Evolutionary conservation across 2,797 vertebrate genomes (phyloP).

Genomic region (Enteromius mattozi): DNA sequence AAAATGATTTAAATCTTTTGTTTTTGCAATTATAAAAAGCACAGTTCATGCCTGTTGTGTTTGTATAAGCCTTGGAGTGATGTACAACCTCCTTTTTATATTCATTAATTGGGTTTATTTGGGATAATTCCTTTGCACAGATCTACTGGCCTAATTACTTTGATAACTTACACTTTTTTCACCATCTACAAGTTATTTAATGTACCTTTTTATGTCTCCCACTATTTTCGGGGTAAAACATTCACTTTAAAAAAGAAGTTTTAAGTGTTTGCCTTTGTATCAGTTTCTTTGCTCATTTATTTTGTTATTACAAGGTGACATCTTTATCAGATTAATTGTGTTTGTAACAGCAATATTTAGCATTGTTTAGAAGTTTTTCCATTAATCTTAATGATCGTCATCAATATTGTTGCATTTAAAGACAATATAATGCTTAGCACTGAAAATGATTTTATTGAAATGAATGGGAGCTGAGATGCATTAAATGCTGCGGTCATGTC

Average conservation of each 20-base stretch:
- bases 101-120: conserved; percentile 35
- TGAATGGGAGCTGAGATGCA: background rate
- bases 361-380: background rate
- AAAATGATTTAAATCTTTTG: background rate
- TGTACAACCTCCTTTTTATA: conserved; percentile 9
- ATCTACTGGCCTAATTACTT: conserved; percentile 51
- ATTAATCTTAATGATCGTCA: background rate
- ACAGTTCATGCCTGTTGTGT: background rate
- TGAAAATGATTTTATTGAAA: background rate
- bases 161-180: conserved; percentile 16
- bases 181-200: conserved; percentile 31
- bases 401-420: background rate
- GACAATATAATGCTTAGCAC: conserved; percentile 1
- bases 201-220: conserved; percentile 39
- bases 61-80: background rate
- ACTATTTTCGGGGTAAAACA: background rate
- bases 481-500: background rate
- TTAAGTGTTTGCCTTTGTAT: background rate
- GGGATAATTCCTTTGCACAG: conserved; percentile 31
- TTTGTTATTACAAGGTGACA: background rate
- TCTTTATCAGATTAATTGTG: background rate
- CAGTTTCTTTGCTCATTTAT: background rate
- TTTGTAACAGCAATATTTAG: background rate
- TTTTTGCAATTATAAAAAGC: background rate
- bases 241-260: background rate